These are phyloP conservation scores for Seladonia tumulorum DNA, from an alignment of 2,888 invertebrate genomes.

Conservation along the genomic window DNA sequence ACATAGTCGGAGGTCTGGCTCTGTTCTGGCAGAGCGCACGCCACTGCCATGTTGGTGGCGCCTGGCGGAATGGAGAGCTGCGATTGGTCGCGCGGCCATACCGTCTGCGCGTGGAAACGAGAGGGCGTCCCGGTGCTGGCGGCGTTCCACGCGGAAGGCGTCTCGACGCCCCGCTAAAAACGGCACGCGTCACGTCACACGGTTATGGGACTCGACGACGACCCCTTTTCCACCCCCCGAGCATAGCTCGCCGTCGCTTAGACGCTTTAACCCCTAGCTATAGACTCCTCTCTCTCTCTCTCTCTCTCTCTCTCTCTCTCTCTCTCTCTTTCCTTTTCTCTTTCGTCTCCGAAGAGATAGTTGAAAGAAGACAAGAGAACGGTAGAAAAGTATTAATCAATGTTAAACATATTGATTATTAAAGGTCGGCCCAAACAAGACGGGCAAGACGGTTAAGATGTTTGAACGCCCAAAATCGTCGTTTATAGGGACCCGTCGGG, in stretches of 20 bases:
- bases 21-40: conserved; percentile 70
- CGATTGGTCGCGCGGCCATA: conserved; percentile 77
- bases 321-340: not conserved
- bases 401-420: too few species aligned
- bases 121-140: conserved; percentile 72
- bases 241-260: not conserved
- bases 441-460: too few species aligned
- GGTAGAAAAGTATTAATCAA: not conserved
- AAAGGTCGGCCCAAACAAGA: too few species aligned
- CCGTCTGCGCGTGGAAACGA: conserved; percentile 71
- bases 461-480: too few species aligned
- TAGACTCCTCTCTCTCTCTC: not conserved
- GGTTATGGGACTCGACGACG: conserved; percentile 67
- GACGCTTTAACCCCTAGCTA: conserved; percentile 27
- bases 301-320: not conserved
- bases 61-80: conserved; percentile 53
- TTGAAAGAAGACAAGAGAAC: not conserved
- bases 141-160: conserved; percentile 74
- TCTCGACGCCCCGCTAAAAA: conserved; percentile 80
- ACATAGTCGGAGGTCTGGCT: conserved; percentile 35
- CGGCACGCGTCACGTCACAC: conserved; percentile 81
- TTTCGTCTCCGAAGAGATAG: not conserved
- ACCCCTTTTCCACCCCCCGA: conserved; percentile 36
- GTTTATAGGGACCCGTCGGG: too few species aligned
- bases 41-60: conserved; percentile 81